phyloP scores from a whole-genome alignment of 2,888 invertebrate genomes.

The Watsonalla cultraria region DNA sequence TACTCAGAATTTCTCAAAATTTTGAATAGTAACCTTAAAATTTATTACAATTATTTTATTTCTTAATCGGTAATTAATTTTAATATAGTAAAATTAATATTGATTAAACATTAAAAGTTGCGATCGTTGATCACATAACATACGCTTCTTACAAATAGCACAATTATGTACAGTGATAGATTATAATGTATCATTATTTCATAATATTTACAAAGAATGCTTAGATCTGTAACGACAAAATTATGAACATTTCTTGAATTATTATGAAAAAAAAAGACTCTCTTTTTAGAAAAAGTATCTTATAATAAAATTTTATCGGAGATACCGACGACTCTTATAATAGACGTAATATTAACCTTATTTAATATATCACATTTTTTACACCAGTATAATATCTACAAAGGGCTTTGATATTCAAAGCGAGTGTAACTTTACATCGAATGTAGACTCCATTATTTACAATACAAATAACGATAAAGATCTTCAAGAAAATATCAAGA shows the following conservation, averaged over 20 bases:
- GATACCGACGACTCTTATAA: conserved; percentile 4
- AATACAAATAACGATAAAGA: conserved; percentile 14
- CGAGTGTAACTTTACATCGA: conserved; percentile 8
- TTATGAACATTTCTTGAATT: background rate
- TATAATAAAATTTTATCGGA: conserved; percentile 20
- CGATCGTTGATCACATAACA: background rate
- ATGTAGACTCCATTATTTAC: conserved; percentile 21
- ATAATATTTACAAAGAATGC: conserved; percentile 25
- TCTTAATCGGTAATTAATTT: background rate
- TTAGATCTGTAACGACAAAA: conserved; percentile 20
- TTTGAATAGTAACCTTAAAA: no score
- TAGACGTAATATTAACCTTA: conserved; percentile 22
- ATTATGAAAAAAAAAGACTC: conserved; percentile 18
- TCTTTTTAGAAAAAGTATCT: conserved; percentile 35
- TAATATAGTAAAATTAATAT: background rate
- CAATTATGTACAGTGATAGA: conserved; percentile 17
- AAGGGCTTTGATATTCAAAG: conserved; percentile 18
- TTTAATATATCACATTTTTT: conserved; percentile 46
- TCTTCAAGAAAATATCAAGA: conserved; percentile 19
- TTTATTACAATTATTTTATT: no score
- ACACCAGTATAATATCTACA: conserved; percentile 29
- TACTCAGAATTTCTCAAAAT: no score
- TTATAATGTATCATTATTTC: conserved; percentile 7
- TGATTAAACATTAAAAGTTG: background rate
- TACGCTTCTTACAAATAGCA: conserved; percentile 5